Evolutionary conservation across 2,113 vertebrate genomes (phyloP).

Genomic region (Apodemus sylvaticus): DNA sequence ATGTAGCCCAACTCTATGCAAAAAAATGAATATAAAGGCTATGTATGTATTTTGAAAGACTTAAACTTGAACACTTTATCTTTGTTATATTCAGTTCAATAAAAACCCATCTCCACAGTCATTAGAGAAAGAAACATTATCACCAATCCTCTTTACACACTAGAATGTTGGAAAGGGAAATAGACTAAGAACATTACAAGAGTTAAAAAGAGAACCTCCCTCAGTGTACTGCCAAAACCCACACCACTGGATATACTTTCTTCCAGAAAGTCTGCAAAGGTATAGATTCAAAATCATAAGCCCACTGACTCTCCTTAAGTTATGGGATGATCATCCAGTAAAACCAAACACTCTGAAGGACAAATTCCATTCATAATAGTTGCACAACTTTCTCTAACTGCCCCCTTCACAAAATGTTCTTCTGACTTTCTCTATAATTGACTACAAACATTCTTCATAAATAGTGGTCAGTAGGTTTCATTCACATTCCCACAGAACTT

Average conservation of each 20-base stretch:
- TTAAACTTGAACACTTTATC: not conserved
- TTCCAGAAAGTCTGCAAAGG: not conserved
- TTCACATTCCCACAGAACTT: not conserved
- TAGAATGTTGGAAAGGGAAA: not conserved
- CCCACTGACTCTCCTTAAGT: not conserved
- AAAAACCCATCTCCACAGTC: not conserved
- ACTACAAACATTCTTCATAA: not conserved
- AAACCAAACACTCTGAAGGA: not conserved
- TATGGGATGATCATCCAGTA: not conserved
- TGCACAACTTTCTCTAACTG: not conserved
- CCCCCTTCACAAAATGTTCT: not conserved
- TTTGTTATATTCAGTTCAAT: not conserved
- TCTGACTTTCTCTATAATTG: not conserved
- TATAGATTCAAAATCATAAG: constrained; percentile 2
- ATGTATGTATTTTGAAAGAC: not conserved
- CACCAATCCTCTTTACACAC: not conserved
- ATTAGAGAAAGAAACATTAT: not conserved
- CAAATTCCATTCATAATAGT: not conserved
- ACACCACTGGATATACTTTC: not conserved
- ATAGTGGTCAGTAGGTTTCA: too few species aligned
- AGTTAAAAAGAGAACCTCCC: not conserved
- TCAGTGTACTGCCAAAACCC: not conserved
- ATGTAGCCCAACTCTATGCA: not conserved
- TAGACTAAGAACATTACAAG: not conserved
- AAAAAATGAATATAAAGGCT: not conserved